phyloP scores from a whole-genome alignment of 2,113 vertebrate species.

The Puntigrus tetrazona region DNA sequence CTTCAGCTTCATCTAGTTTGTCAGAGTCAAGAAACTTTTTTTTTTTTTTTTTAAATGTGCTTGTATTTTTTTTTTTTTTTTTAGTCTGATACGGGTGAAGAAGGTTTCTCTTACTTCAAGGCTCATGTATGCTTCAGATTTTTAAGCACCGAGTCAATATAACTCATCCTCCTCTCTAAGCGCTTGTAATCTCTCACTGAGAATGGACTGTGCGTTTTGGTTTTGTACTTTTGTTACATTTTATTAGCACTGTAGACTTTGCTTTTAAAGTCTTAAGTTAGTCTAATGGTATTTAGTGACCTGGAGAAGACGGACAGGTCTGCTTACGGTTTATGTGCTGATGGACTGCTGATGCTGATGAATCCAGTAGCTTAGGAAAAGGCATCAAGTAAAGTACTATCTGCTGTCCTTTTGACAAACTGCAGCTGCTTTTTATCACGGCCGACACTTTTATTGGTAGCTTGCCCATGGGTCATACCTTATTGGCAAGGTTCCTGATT shows the following conservation, averaged over 20 bases:
- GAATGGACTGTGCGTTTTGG: not conserved
- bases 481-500: not conserved
- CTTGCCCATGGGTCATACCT: constrained; percentile 10
- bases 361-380: constrained; percentile 31
- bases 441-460: constrained; percentile 7
- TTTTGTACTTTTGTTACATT: not conserved
- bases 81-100: not conserved
- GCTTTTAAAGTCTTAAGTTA: constrained; percentile 29
- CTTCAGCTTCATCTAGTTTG: not conserved
- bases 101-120: not conserved
- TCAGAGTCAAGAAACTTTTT: not conserved
- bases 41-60: not conserved
- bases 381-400: constrained; percentile 10
- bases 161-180: not conserved
- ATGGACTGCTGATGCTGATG: constrained; percentile 26
- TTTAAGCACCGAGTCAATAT: not conserved
- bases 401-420: constrained; percentile 28
- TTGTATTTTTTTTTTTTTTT: not conserved
- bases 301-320: not conserved
- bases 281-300: not conserved
- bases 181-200: not conserved
- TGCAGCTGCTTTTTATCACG: constrained; percentile 25
- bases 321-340: constrained; percentile 9
- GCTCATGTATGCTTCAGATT: not conserved
- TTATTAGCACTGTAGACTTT: constrained; percentile 3